phyloP scores from a whole-genome alignment of 2,888 invertebrate genomes.

The Stenichneumon culpator region DNA sequence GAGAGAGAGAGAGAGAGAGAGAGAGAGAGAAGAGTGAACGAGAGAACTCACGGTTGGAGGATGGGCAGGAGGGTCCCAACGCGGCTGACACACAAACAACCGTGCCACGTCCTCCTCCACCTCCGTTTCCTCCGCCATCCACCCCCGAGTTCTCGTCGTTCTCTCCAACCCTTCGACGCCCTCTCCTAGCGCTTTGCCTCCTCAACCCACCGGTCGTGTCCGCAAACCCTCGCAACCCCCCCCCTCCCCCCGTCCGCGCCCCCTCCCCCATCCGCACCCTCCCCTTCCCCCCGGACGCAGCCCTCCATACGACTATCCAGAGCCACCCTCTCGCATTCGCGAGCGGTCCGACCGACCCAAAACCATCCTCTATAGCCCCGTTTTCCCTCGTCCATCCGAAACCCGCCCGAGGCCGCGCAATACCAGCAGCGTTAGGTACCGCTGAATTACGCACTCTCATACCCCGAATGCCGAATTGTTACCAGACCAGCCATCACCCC shows the following conservation, averaged over 20 bases:
- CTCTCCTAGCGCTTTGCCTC: conserved; percentile 66
- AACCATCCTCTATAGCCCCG: conserved; percentile 39
- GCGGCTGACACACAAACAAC: conserved; percentile 85
- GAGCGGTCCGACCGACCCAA: conserved; percentile 61
- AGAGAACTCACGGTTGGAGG: conserved; percentile 63
- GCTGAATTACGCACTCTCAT: conserved; percentile 81
- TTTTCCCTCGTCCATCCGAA: conserved; percentile 53
- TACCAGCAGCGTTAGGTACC: conserved; percentile 75
- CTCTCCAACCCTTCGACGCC: conserved; percentile 61
- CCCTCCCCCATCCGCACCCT: no score
- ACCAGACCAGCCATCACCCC: conserved; percentile 48
- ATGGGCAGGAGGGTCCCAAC: conserved; percentile 78
- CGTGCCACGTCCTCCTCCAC: conserved; percentile 75
- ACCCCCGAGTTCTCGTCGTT: conserved; percentile 70
- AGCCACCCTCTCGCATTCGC: conserved; percentile 70
- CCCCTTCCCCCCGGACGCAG: conserved; percentile 1
- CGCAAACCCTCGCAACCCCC: conserved; percentile 37
- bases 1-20: conserved; percentile 42
- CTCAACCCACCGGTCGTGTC: conserved; percentile 67
- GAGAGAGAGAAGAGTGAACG: conserved; percentile 44
- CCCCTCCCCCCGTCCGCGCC: no score
- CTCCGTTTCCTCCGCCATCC: conserved; percentile 67
- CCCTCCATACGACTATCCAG: conserved; percentile 71
- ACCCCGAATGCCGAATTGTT: conserved; percentile 63
- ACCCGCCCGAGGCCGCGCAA: conserved; percentile 46